A percentile compares a stretch with the other conserved stretches of the same genome.
Conservation (phyloP, 2,113 vertebrate species). For the Siniperca knerii region DNA sequence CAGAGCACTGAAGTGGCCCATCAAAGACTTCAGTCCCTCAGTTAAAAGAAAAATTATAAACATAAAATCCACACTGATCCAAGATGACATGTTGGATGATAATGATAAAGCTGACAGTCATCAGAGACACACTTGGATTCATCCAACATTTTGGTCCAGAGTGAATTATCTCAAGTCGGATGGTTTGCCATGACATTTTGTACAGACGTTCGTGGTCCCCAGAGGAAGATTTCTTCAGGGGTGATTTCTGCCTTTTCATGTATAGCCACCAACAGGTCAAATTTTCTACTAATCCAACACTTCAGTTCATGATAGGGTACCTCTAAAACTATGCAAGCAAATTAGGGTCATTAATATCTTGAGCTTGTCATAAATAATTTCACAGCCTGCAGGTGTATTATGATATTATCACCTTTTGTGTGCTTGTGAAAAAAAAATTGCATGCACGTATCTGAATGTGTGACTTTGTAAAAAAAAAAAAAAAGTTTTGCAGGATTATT, state of each 20-base stretch:
- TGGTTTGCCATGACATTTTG: not conserved
- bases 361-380: no score
- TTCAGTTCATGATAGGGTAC: no score
- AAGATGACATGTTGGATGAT: not conserved
- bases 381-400: no score
- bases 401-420: no score
- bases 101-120: not conserved
- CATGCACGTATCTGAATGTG: no score
- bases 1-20: not conserved
- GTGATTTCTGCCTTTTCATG: not conserved
- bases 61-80: constrained; percentile 5
- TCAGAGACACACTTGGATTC: not conserved
- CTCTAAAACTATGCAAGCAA: no score
- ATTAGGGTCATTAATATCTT: no score
- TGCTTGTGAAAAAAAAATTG: no score
- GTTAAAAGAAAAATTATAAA: constrained; percentile 13
- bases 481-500: no score
- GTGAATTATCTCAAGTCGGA: not conserved
- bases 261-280: no score
- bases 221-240: not conserved
- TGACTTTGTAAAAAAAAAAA: no score
- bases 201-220: not conserved
- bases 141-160: not conserved
- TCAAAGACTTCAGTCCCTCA: not conserved
- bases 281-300: no score